Base-by-base conservation (phyloP, 2,797 vertebrate genomes). In the Sebastes taczanowskii region DNA sequence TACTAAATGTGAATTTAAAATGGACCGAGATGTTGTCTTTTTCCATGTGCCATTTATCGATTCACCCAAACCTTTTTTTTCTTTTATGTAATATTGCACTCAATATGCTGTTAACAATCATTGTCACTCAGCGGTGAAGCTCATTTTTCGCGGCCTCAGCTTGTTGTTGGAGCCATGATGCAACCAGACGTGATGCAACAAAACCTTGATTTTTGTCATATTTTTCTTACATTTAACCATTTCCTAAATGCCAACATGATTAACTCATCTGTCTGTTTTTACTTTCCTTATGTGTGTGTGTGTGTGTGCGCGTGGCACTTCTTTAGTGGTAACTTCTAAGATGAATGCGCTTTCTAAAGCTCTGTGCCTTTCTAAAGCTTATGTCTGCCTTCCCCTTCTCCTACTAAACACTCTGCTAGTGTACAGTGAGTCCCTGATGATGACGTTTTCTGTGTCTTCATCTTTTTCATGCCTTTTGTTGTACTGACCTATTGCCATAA, bases 281-380 rank as follows among this genome's bases (percentile, higher is more conserved):
- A 56, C 74, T 74, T 77, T 84, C 55, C 69, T 84, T 2, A 20
- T 77, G 67, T 34, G 25, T 49, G 60, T 73, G 62, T 49, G 38
- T 76, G 61, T 80, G 38, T 76, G 61, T 80, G 72, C 68, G 60
- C 35, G 67, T 67, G 64, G 88, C 90, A 92, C 91, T 91, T 77
- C 91, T 92, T 91, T 91, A 87, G 89, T 83, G 69, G 81, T 90
- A 86, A 87, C 75, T 84, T 92, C 71, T 67, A 79, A 46, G 71
- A 81, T 82, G 81, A 90, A 93, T 91, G 80, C 84, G 73, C 93
- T 94, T 88, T 94, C 88, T 93, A 86, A 95, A 95, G 93, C 95
- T 90, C 92, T 88, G 95, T 96, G 96, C 96, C 95, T 96, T 94
- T 95, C 89, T 93, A 77, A 92, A 93, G 89, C 88, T 91, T 87